Base-by-base conservation (phyloP, 2,113 vertebrate species). In the Amazona vittata region DNA sequence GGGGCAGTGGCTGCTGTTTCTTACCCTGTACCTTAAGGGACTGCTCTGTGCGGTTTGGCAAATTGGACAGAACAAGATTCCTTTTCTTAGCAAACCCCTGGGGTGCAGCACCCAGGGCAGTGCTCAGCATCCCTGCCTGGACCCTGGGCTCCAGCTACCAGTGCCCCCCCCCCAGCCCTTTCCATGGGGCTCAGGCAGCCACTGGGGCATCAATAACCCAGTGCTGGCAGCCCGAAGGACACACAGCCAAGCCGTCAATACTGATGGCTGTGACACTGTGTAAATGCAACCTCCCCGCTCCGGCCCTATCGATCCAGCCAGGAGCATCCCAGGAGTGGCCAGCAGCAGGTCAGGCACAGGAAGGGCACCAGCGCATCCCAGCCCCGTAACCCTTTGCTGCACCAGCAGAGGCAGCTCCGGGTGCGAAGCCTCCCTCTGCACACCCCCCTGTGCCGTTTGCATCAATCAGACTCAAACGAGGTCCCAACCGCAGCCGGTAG, bases 101-200 rank as follows among this genome's bases (percentile, higher is more conserved):
- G 46, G 49, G 16, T 1, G 35, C 67, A 64, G 77, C 63, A 2
- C 31, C 62, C 47, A 2, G 29, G 16, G 41, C 41, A 1, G 5
- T 55, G 80, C 41, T 80, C 68, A 43, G 89, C 78, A 64, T 18
- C 75, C 0, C 52, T 4, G 20, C 6, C 63, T 8, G 44, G 57
- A 31, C 73, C 9, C 28, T 0, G 4, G 44, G 17, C 49, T 29
- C 2, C 1, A 28, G 69, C 46, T 3, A 1, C 28, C 41, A 43
- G 6, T 41, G 39, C 6, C 43, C 6, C 26, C 43, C 14, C 47
- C 47, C 1, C 52, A 33, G n/a, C 28, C 21, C 5, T 26, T 7
- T 3, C 14, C 11, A 1, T 5, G 1, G 50, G 49, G 92, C 63
- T 29, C 25, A 1, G 71, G 11, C 5, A 20, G 25, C 90, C 28